Evolutionary conservation across 2,113 vertebrate species (phyloP).

Genomic region (Budorcas taxicolor): DNA sequence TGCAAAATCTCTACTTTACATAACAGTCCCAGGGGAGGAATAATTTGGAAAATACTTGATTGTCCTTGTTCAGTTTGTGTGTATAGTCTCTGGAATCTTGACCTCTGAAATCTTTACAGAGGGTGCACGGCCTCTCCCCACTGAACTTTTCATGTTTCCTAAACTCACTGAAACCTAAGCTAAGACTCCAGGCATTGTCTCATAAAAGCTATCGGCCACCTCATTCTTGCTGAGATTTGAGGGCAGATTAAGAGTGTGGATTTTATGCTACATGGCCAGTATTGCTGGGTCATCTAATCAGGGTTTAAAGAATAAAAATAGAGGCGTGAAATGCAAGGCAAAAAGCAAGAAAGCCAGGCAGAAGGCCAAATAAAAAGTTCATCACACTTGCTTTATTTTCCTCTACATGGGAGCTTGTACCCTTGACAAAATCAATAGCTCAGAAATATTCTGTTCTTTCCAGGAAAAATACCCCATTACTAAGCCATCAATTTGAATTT

Average conservation of each 20-base stretch:
- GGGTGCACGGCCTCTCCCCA: not conserved
- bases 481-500: slow-evolving; percentile 13
- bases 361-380: not conserved
- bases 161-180: not conserved
- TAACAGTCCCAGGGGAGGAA: not conserved
- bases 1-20: not conserved
- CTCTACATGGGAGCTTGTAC: not conserved
- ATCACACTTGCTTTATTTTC: slow-evolving; percentile 3
- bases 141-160: not conserved
- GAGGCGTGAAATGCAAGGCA: not conserved
- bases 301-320: not conserved
- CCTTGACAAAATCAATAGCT: not conserved
- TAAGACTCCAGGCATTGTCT: not conserved
- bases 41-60: not conserved
- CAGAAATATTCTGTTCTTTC: slow-evolving; percentile 16
- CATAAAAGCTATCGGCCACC: not conserved
- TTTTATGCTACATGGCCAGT: not conserved
- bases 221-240: not conserved
- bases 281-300: not conserved
- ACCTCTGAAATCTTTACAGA: not conserved
- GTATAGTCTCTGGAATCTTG: not conserved
- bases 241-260: not conserved
- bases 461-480: slow-evolving; percentile 29
- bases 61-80: not conserved
- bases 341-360: not conserved